Evolutionary conservation across 2,797 vertebrate species (phyloP), one percentile per base, ranked within the genome.

Genomic region (Urophycis tenuis): DNA sequence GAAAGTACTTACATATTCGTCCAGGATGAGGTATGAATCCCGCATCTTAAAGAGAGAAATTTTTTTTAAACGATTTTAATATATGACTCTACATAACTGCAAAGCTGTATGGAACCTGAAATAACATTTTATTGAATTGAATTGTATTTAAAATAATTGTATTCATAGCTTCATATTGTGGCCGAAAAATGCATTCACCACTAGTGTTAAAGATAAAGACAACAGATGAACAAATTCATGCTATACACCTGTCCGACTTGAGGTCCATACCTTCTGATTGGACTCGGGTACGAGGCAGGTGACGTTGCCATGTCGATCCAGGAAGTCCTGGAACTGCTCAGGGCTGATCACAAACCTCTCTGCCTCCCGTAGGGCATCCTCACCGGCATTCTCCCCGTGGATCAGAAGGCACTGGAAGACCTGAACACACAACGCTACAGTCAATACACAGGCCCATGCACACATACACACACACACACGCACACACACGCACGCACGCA

Each of bases 401-500:
- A 99, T 98, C 30, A 98, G 64, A 78, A 99, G 91, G 78, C 96
- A 98, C 89, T 98, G 97, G 87, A 98, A 98, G 1, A 98, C 94
- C 97, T 98, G 84, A 53, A 78, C n/a, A 69, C 12, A 77, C 11
- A 8, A 39, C 36, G 12, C 36, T 11, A 39, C 36, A 39, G 36
- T 39, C 36, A 39, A 39, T 39, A n/a, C n/a, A n/a, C n/a, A n/a
- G n/a, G n/a, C n/a, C n/a, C n/a, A n/a, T n/a, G n/a, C n/a, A n/a
- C n/a, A n/a, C n/a, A 36, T 36, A 36, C 35, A 36, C 35, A 36
- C 35, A 36, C 35, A 36, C 35, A 36, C 35, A 36, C 35, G 10
- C 35, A 10, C 35, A 36, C 35, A 36, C 35, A 36, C 35, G 10
- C 35, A 36, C 35, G 35, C 10, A 36, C 35, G 35, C 35, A 36